Conservation (phyloP, 2,888 invertebrate species). For the Sturmia bella region DNA sequence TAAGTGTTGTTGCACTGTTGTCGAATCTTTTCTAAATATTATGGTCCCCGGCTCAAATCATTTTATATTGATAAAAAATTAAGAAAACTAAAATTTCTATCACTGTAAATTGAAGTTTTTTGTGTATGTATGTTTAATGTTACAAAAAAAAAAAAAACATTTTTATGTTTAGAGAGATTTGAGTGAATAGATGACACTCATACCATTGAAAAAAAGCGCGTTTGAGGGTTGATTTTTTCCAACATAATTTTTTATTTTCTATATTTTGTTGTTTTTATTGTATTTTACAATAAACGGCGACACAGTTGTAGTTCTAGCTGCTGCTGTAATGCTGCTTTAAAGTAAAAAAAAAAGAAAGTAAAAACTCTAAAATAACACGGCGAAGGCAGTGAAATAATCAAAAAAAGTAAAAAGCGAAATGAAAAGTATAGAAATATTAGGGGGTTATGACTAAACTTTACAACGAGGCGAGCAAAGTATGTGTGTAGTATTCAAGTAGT, state of each 20-base stretch:
- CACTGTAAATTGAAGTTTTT: conserved; percentile 65
- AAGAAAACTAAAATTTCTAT: conserved; percentile 50
- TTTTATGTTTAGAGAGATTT: conserved; percentile 76
- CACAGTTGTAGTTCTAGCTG: conserved; percentile 75
- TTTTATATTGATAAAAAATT: not conserved
- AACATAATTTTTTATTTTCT: conserved; percentile 68
- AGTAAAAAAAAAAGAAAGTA: conserved; percentile 36
- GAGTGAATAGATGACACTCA: conserved; percentile 79
- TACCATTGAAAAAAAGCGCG: conserved; percentile 74
- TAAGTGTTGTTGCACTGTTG: no score
- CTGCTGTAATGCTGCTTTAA: conserved; percentile 73
- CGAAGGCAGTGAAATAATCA: conserved; percentile 47
- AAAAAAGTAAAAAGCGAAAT: conserved; percentile 23
- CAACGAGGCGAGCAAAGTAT: conserved; percentile 30
- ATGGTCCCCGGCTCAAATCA: no score
- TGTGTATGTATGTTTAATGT: conserved; percentile 7
- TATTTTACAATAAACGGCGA: conserved; percentile 70
- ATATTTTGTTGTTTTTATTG: conserved; percentile 69
- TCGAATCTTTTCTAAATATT: no score
- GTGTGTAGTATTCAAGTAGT: conserved; percentile 69
- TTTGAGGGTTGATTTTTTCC: conserved; percentile 77
- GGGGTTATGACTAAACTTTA: conserved; percentile 68
- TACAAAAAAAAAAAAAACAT: conserved; percentile 69
- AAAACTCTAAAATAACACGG: conserved; percentile 49
- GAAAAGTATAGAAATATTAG: conserved; percentile 64